Base-by-base conservation (phyloP, 2,888 invertebrate species). In the Biston stratarius region DNA sequence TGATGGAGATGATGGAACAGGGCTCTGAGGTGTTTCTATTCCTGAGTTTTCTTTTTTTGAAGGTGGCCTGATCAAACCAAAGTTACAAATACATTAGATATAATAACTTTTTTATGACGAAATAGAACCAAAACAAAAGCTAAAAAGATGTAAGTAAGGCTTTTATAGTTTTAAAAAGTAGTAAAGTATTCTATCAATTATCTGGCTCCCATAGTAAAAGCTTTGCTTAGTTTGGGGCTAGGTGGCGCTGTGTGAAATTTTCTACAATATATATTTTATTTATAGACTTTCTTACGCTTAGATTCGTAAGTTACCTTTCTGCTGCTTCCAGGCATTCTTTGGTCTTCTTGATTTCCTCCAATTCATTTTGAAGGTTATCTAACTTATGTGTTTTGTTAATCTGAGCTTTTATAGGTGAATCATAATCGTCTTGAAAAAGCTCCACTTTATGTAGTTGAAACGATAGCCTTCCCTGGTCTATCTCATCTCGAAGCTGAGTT, bases 11-110 rank as follows among this genome's bases (percentile, higher is more conserved):
- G 82, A 75, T 0, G 93, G 91, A 1, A 91, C 89, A 0, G 92
- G 91, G 57, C 89, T 92, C 69, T 92, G 92, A 0, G 92, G 91
- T 1, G 82, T 82, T 72, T 92, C 92, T 24, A 82, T 72, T 15
- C 69, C 57, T 2, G 81, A 72, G 10, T 70, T 49, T 40, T 83
- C 80, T 40, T 76, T 76, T 2, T 69, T 61, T 9, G 81, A 72
- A 40, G 77, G 61, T 53, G 77, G 57, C 52, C 55, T 55, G 53
- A 40, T 53, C 11, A 11, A 40, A 53, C 5, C 14, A 15, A 15
- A 47, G 9, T 15, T 9, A 10, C 15, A 33, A 47, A 11, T 0
- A 24, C 15, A 12, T 15, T 47, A 42, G 12, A 42, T 24, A 24
- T 24, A n/a, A n/a, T n/a, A n/a, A n/a, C n/a, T n/a, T n/a, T n/a